Percentiles rank a stretch among this genome's conserved stretches.
Conservation (phyloP, 2,113 vertebrate species). For the Ciconia boyciana region DNA sequence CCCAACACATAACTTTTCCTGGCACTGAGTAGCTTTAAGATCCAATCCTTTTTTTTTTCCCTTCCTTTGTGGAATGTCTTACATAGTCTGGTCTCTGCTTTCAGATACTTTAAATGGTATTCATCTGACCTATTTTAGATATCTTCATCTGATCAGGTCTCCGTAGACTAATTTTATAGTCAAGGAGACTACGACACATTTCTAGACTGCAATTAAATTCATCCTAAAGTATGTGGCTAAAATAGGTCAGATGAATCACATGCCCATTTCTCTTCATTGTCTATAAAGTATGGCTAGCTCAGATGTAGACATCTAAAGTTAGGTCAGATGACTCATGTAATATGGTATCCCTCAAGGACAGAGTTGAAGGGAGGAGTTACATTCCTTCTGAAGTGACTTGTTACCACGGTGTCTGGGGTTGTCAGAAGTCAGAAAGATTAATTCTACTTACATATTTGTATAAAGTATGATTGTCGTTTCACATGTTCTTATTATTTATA, state of each 20-base stretch:
- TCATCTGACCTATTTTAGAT: neutral
- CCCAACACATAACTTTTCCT: neutral
- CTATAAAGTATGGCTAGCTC: neutral
- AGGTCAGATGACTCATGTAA: slow-evolving; percentile 16
- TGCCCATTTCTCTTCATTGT: neutral
- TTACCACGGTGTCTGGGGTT: neutral
- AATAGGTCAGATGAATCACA: slow-evolving; percentile 37
- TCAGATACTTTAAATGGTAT: neutral
- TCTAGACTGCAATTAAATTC: slow-evolving; percentile 23
- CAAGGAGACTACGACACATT: neutral
- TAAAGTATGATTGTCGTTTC: neutral
- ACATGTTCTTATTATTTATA: neutral
- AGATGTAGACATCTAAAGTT: neutral
- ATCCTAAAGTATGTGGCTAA: neutral
- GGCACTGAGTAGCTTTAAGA: neutral
- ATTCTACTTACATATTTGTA: neutral
- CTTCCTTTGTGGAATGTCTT: neutral
- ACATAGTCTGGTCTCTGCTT: neutral
- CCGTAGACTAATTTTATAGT: neutral
- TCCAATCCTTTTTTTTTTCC: neutral
- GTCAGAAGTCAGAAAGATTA: neutral
- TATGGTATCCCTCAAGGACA: neutral
- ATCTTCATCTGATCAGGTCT: neutral
- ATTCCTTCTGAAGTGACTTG: slow-evolving; percentile 2
- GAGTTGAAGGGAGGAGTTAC: neutral